Conservation (phyloP, 2,797 vertebrate genomes). For the Gymnothorax reevesii region DNA sequence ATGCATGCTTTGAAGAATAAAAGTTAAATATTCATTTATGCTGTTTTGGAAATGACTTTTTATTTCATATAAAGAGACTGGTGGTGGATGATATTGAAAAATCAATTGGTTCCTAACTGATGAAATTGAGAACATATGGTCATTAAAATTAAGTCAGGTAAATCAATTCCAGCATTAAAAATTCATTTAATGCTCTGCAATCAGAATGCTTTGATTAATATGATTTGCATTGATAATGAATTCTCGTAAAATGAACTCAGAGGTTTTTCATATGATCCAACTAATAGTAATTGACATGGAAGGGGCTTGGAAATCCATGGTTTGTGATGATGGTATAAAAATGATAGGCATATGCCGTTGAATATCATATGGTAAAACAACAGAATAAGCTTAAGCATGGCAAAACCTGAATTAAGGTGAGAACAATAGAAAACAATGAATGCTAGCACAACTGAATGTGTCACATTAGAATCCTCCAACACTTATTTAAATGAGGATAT, state of each 20-base stretch:
- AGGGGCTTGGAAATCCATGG: not conserved
- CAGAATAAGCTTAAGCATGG: not conserved
- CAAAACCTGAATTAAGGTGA: not conserved
- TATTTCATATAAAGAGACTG: no score
- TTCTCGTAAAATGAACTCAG: constrained; percentile 2
- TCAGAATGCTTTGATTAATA: not conserved
- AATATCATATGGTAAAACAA: not conserved
- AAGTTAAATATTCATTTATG: no score
- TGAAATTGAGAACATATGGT: no score
- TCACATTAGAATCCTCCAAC: not conserved
- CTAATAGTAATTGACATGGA: not conserved
- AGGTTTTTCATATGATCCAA: not conserved
- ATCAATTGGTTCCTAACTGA: no score
- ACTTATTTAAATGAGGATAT: not conserved
- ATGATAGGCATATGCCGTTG: not conserved
- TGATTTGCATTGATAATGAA: not conserved
- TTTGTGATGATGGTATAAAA: not conserved
- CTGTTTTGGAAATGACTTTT: no score
- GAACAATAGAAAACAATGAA: not conserved
- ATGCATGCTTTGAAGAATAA: no score
- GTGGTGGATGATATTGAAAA: no score
- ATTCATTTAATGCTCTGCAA: not conserved
- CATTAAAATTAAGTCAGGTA: no score
- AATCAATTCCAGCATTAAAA: not conserved
- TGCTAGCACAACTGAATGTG: not conserved